Percentiles rank a stretch among this genome's conserved stretches.
Evolutionary conservation across 2,113 vertebrate genomes (phyloP).

Genomic region (Callaeas wilsoni): DNA sequence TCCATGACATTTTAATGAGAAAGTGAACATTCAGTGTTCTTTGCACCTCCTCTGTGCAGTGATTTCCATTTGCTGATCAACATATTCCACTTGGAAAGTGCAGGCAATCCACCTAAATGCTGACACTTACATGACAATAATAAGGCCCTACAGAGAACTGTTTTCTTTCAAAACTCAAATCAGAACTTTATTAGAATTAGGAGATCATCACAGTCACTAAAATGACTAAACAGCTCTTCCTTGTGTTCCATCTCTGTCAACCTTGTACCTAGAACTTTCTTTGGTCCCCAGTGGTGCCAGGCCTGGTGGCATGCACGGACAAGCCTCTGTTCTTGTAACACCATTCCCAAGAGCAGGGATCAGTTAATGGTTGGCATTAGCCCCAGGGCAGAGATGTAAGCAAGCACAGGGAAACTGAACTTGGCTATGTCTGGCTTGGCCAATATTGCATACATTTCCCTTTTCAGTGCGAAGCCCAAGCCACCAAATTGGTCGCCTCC

Average conservation of each 20-base stretch:
- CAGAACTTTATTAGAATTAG: neutral
- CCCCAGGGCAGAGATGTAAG: neutral
- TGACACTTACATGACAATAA: neutral
- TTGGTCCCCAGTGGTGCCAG: neutral
- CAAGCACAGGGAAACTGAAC: neutral
- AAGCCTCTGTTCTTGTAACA: neutral
- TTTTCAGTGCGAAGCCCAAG: neutral
- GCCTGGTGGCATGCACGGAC: accelerated
- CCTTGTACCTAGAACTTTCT: neutral
- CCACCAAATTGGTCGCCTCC: neutral
- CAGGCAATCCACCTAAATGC: neutral
- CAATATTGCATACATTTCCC: neutral
- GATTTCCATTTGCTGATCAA: neutral
- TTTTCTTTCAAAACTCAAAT: neutral
- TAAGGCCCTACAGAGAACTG: neutral
- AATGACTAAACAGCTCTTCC: neutral
- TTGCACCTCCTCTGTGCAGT: neutral
- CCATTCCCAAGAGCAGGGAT: neutral
- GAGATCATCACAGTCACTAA: neutral
- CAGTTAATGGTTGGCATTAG: neutral
- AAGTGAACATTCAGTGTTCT: neutral
- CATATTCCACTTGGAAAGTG: neutral
- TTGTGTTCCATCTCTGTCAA: neutral
- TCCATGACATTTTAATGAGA: neutral
- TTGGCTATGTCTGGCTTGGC: neutral